phyloP scores from a whole-genome alignment of 2,888 invertebrate species.

The Cephus runcator region DNA sequence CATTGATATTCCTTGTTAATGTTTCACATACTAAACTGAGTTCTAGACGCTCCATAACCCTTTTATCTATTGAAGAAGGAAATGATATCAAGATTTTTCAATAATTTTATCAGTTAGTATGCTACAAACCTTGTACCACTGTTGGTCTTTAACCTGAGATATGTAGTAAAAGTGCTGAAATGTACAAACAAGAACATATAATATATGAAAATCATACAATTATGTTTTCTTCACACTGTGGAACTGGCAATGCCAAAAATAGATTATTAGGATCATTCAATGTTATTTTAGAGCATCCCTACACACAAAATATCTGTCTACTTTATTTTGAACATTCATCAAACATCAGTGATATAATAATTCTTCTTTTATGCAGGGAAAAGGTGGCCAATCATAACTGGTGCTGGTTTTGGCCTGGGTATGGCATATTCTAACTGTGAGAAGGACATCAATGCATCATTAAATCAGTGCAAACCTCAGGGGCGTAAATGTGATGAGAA shows the following conservation, averaged over 20 bases:
- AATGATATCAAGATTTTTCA: neutral
- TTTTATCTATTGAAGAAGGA: neutral
- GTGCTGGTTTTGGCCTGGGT: conserved; percentile 90
- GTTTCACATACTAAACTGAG: neutral
- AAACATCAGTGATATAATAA: conserved; percentile 5
- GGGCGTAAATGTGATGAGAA: conserved; percentile 37
- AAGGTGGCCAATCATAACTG: conserved; percentile 89
- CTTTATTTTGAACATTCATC: neutral
- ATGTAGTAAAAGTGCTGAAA: neutral
- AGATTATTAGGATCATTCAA: conserved; percentile 6
- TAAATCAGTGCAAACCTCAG: conserved; percentile 38
- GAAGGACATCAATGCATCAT: conserved; percentile 69
- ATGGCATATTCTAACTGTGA: conserved; percentile 91
- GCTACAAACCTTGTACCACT: neutral
- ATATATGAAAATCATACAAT: neutral
- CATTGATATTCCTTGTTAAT: neutral
- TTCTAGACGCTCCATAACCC: neutral
- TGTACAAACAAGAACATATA: neutral
- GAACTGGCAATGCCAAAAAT: neutral
- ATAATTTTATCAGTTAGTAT: neutral
- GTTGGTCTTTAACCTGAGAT: neutral
- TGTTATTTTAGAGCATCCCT: neutral
- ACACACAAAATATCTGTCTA: neutral
- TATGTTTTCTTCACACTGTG: neutral
- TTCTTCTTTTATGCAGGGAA: conserved; percentile 68